A percentile compares a stretch with the other conserved stretches of the same genome.
Conservation (phyloP, 2,113 vertebrate species). For the Prunella fulvescens region DNA sequence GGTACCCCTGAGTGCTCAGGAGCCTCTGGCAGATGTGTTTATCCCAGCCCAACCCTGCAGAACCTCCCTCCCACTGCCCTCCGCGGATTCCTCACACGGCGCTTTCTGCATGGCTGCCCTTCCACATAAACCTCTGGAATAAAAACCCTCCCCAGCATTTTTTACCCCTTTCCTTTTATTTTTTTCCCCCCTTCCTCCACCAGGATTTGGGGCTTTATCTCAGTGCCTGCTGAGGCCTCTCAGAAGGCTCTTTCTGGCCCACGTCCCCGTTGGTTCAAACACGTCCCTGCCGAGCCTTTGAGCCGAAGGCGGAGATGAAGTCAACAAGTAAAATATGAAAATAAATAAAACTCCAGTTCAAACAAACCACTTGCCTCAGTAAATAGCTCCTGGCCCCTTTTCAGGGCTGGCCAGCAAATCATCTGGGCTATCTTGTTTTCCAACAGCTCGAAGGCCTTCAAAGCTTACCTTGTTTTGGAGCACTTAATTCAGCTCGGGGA, state of each 20-base stretch:
- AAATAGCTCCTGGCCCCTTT: conserved; percentile 57
- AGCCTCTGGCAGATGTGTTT: background rate
- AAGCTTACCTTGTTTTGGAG: conserved; percentile 67
- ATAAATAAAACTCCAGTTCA: conserved; percentile 72
- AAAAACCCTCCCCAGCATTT: background rate
- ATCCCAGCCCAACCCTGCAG: background rate
- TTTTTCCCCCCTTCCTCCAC: background rate
- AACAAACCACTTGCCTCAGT: conserved; percentile 63
- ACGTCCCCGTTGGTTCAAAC: background rate
- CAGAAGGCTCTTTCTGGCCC: conserved; percentile 62
- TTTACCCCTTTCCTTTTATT: background rate
- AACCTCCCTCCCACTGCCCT: background rate
- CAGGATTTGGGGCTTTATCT: conserved; percentile 53
- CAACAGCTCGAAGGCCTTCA: conserved; percentile 36
- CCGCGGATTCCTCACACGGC: fast-evolving
- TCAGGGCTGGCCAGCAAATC: conserved; percentile 55
- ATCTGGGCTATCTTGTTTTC: conserved; percentile 40
- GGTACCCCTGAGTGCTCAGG: background rate
- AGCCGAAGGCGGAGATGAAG: conserved; percentile 64
- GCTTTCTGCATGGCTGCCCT: background rate
- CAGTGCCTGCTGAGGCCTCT: conserved; percentile 46
- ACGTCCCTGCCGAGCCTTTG: conserved; percentile 30
- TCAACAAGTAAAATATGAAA: conserved; percentile 70
- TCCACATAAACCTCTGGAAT: background rate
- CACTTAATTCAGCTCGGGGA: conserved; percentile 12